Evolutionary conservation across 1,140 invertebrate genomes (phyloP).

Genomic region (Plodia interpunctella): DNA sequence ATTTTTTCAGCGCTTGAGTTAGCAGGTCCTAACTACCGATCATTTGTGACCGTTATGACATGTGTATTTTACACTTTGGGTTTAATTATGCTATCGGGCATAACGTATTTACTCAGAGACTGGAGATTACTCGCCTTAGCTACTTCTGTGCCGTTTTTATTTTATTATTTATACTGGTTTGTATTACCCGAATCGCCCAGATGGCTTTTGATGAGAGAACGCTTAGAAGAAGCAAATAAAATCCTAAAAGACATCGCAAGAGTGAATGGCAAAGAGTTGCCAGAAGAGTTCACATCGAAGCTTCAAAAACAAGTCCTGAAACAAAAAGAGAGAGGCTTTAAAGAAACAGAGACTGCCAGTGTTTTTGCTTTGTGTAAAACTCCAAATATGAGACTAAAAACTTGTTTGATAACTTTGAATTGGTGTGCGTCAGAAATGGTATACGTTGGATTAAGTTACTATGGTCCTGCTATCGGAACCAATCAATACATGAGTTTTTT

Average conservation of each 20-base stretch:
- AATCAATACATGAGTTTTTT: conserved; percentile 93
- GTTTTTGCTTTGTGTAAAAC: conserved; percentile 86
- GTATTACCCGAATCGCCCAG: conserved; percentile 91
- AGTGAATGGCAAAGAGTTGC: conserved; percentile 86
- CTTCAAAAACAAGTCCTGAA: conserved; percentile 84
- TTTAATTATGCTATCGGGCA: conserved; percentile 86
- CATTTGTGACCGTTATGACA: conserved; percentile 93
- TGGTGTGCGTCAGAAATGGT: conserved; percentile 88
- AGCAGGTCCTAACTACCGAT: conserved; percentile 92
- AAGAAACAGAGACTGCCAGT: conserved; percentile 79
- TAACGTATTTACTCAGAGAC: conserved; percentile 89
- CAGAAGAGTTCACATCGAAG: conserved; percentile 83
- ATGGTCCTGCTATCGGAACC: conserved; percentile 88
- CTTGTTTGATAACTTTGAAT: conserved; percentile 81
- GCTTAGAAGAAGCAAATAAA: conserved; percentile 86
- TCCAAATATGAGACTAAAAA: conserved; percentile 90
- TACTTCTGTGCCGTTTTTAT: conserved; percentile 89
- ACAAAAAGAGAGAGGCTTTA: conserved; percentile 81
- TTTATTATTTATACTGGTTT: conserved; percentile 91
- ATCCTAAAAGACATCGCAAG: conserved; percentile 86
- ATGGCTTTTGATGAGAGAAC: conserved; percentile 89
- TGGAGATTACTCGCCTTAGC: conserved; percentile 88
- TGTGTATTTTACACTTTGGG: conserved; percentile 93
- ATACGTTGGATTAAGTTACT: conserved; percentile 91
- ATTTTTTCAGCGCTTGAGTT: conserved; percentile 87